These are phyloP conservation scores for Myoxocephalus aenaeus DNA, from an alignment of 2,797 vertebrate species.

Conservation along the genomic window DNA sequence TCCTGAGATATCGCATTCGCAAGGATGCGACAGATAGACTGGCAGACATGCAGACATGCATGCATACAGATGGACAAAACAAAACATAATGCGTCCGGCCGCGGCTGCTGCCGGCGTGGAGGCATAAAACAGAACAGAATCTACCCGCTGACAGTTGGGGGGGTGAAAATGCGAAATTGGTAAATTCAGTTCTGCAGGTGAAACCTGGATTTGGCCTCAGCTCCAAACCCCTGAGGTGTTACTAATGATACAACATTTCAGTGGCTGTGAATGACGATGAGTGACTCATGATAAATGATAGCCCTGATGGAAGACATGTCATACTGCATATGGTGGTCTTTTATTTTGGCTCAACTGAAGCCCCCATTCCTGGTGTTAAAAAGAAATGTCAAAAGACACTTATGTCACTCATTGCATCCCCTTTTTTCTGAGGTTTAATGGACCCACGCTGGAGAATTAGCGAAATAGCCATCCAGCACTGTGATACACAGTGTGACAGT, in stretches of 20 bases:
- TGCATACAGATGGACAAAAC: not conserved
- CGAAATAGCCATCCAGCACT: not conserved
- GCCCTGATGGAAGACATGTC: conserved; percentile 21
- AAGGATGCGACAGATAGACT: too few relatives aligned
- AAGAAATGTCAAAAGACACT: too few relatives aligned
- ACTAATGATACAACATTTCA: conserved; percentile 6
- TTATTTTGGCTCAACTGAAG: not conserved
- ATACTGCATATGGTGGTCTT: not conserved
- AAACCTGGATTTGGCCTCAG: not conserved
- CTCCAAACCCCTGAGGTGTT: conserved; percentile 36
- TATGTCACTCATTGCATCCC: not conserved
- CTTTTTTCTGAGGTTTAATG: too few relatives aligned
- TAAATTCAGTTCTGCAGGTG: not conserved
- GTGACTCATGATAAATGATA: conserved; percentile 24
- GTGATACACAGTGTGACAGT: conserved; percentile 4
- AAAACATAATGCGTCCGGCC: not conserved
- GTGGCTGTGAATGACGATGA: conserved; percentile 33
- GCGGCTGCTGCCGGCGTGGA: not conserved
- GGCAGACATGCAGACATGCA: too few relatives aligned
- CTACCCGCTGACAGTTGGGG: not conserved
- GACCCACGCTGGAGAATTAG: too few relatives aligned
- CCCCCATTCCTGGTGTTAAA: too few relatives aligned
- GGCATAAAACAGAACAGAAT: not conserved
- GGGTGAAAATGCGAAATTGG: conserved; percentile 1
- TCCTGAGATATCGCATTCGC: too few relatives aligned